Conservation (phyloP, 2,888 invertebrate species). For the Heteromyza rotundicornis region DNA sequence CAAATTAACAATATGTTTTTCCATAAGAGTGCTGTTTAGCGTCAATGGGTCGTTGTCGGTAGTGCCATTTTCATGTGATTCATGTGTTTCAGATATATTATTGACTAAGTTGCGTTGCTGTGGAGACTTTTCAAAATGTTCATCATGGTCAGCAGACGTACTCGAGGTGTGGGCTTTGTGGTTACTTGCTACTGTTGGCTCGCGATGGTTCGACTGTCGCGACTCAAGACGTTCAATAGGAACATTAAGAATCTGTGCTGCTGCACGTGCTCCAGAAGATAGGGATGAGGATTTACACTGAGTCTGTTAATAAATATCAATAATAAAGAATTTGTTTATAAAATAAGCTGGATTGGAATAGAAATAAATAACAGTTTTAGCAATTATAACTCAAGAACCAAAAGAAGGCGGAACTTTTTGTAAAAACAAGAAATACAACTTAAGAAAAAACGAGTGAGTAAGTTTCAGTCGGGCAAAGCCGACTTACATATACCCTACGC, state of each 20-base stretch:
- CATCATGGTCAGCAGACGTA: background rate
- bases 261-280: conserved; percentile 61
- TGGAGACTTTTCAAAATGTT: conserved; percentile 7
- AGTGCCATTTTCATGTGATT: conserved; percentile 26
- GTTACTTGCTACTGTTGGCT: conserved; percentile 17
- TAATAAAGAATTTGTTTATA: too few species aligned
- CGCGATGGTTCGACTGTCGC: conserved; percentile 51
- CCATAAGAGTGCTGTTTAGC: conserved; percentile 23
- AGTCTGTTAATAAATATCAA: conserved; percentile 43
- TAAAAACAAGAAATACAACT: too few species aligned
- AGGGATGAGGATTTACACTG: conserved; percentile 62
- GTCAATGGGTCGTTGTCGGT: conserved; percentile 11
- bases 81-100: conserved; percentile 36
- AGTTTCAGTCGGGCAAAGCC: too few species aligned
- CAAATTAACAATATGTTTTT: conserved; percentile 24
- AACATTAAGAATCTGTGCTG: conserved; percentile 61
- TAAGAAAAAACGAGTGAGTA: too few species aligned
- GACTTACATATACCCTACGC: too few species aligned
- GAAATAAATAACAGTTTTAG: too few species aligned
- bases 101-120: conserved; percentile 33
- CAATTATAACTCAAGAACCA: too few species aligned
- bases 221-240: conserved; percentile 61
- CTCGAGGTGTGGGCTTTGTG: background rate
- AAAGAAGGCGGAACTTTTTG: too few species aligned
- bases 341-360: too few species aligned